These are phyloP conservation scores for Dreissena polymorpha DNA, from an alignment of 1,140 invertebrate genomes.

Conservation along the genomic window DNA sequence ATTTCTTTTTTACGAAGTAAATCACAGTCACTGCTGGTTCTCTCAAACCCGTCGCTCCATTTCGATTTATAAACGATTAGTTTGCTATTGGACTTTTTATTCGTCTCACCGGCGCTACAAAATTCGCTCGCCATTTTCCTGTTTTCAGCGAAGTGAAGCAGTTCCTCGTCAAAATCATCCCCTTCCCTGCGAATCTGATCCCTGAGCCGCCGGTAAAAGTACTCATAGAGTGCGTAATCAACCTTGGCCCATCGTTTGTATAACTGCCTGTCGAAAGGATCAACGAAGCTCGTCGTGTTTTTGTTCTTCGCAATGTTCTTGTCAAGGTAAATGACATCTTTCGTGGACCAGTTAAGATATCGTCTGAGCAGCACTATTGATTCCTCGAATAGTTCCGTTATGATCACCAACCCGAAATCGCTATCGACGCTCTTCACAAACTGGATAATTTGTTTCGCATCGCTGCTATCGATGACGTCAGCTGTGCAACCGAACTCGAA, in stretches of 20 bases:
- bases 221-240: slow-evolving; percentile 59
- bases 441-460: slow-evolving; percentile 16
- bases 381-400: slow-evolving; percentile 81
- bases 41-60: slow-evolving; percentile 50
- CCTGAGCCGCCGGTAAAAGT: slow-evolving; percentile 49
- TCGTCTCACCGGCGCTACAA: slow-evolving; percentile 47
- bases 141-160: slow-evolving; percentile 52
- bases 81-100: slow-evolving; percentile 36
- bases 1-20: slow-evolving; percentile 51
- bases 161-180: slow-evolving; percentile 45
- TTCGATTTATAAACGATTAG: slow-evolving; percentile 31
- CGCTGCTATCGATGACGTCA: slow-evolving; percentile 17
- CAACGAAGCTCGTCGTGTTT: not conserved
- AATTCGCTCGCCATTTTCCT: slow-evolving; percentile 37
- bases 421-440: slow-evolving; percentile 50
- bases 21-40: slow-evolving; percentile 47
- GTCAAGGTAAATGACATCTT: slow-evolving; percentile 74
- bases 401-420: slow-evolving; percentile 81
- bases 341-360: slow-evolving; percentile 80
- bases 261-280: slow-evolving; percentile 30
- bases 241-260: slow-evolving; percentile 51
- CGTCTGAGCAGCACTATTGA: slow-evolving; percentile 80
- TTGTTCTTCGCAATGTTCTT: slow-evolving; percentile 43
- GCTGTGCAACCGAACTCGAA: slow-evolving; percentile 59
- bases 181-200: slow-evolving; percentile 46